A percentile compares a stretch with the other conserved stretches of the same genome.
Evolutionary conservation across 2,888 invertebrate species (phyloP).

Genomic region (Leucophora obtusa): DNA sequence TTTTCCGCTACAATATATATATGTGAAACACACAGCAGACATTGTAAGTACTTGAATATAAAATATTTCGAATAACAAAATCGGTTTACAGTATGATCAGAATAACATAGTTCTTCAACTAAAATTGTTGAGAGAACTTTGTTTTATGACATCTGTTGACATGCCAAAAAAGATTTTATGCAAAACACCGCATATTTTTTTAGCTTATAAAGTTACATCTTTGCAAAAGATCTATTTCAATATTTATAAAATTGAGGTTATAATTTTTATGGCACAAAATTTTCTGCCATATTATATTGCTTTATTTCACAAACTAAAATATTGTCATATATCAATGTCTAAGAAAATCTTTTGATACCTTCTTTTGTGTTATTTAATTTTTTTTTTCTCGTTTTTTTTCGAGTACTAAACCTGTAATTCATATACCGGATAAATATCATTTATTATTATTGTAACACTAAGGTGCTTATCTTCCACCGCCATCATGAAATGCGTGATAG

Average conservation of each 20-base stretch:
- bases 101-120: too few relatives aligned
- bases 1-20: too few relatives aligned
- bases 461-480: conserved; percentile 63
- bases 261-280: neutral
- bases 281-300: neutral
- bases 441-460: conserved; percentile 65
- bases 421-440: conserved; percentile 64
- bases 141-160: too few relatives aligned
- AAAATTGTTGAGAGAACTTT: too few relatives aligned
- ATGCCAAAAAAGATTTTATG: too few relatives aligned
- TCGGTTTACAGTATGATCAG: too few relatives aligned
- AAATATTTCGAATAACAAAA: too few relatives aligned
- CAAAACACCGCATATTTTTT: too few relatives aligned
- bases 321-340: conserved; percentile 59
- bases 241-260: conserved; percentile 4
- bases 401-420: conserved; percentile 56
- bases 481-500: conserved; percentile 72
- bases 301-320: conserved; percentile 22
- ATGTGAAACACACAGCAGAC: too few relatives aligned
- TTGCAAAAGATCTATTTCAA: neutral
- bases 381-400: neutral
- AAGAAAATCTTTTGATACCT: conserved; percentile 49
- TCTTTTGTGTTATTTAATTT: conserved; percentile 12
- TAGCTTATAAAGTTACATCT: too few relatives aligned
- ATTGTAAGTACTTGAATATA: too few relatives aligned